Conservation (phyloP, 1,140 invertebrate species). For the Samia ricini region DNA sequence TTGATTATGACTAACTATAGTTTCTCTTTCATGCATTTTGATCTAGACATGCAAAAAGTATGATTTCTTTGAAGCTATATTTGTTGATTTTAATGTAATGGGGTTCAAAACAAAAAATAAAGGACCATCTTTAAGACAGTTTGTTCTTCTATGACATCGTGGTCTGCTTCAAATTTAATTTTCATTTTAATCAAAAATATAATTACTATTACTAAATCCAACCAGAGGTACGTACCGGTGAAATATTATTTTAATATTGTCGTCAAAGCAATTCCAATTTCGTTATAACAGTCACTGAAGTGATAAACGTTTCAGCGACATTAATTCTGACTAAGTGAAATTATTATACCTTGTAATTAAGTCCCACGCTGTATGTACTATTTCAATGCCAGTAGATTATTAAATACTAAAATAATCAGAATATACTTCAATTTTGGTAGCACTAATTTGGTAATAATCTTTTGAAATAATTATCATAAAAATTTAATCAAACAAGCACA, state of each 20-base stretch:
- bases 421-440: neutral
- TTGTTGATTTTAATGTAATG: too few relatives aligned
- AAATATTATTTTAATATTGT: conserved; percentile 1
- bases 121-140: too few relatives aligned
- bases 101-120: too few relatives aligned
- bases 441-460: too few relatives aligned
- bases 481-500: too few relatives aligned
- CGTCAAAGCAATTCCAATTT: neutral
- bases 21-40: too few relatives aligned
- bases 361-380: neutral
- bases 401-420: neutral
- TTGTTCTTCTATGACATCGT: too few relatives aligned
- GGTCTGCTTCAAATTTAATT: too few relatives aligned
- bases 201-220: neutral
- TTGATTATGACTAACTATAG: too few relatives aligned
- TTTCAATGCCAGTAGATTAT: neutral
- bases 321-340: neutral
- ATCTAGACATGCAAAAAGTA: too few relatives aligned
- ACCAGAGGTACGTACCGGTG: neutral
- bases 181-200: neutral
- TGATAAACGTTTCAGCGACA: neutral
- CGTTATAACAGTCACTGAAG: neutral
- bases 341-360: neutral
- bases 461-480: too few relatives aligned
- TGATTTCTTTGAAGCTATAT: too few relatives aligned